Percentiles rank a stretch among this genome's conserved stretches.
These are phyloP conservation scores for Alentia gelatinosa DNA, from an alignment of 2,888 invertebrate genomes.

Conservation along the genomic window DNA sequence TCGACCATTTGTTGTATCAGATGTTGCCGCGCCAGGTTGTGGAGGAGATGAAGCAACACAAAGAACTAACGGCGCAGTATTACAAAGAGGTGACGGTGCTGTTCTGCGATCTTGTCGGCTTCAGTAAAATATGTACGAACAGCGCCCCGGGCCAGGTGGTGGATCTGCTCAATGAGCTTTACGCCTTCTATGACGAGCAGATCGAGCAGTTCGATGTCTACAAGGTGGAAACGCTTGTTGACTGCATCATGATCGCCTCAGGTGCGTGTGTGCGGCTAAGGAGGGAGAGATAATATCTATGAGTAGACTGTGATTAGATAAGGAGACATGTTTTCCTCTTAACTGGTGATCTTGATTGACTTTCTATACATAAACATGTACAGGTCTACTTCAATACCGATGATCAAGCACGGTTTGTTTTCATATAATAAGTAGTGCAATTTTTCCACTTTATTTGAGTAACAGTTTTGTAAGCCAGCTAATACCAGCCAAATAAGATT, in stretches of 20 bases:
- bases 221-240: constrained; percentile 72
- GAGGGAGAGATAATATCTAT: too few relatives aligned
- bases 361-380: not conserved
- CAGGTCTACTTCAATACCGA: not conserved
- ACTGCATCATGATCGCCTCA: constrained; percentile 72
- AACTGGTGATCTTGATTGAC: too few relatives aligned
- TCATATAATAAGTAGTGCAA: too few relatives aligned
- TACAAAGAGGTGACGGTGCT: constrained; percentile 65
- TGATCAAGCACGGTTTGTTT: too few relatives aligned
- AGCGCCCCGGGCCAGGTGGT: constrained; percentile 51
- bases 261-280: constrained; percentile 61
- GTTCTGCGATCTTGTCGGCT: constrained; percentile 58
- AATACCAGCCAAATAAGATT: too few relatives aligned
- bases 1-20: constrained; percentile 71
- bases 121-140: not conserved
- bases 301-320: too few relatives aligned
- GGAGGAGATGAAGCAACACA: constrained; percentile 66
- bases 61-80: constrained; percentile 69
- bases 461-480: too few relatives aligned
- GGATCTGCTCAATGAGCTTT: constrained; percentile 60
- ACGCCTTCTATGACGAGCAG: constrained; percentile 69
- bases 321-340: too few relatives aligned
- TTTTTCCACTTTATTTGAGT: too few relatives aligned
- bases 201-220: constrained; percentile 69
- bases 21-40: constrained; percentile 46